Base-by-base conservation (phyloP, 2,888 invertebrate genomes). In the Aphelenchoides bicaudatus region DNA sequence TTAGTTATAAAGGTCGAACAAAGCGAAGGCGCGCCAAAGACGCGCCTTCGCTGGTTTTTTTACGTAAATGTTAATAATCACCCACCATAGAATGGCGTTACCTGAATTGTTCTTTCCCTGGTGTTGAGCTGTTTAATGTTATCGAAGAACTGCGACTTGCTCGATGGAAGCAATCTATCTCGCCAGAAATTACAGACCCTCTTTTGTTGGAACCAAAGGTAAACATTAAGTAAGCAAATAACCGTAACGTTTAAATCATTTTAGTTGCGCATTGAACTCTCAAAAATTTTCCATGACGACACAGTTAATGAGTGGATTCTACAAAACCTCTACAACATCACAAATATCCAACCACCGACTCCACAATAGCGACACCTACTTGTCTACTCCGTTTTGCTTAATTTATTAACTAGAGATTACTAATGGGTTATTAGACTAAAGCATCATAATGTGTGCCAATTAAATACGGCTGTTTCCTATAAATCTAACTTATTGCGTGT, bases 81-180 rank as follows among this genome's bases (percentile, higher is more conserved):
- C 21, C 52, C 52, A 13, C 38, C 52, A 30, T 13, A 21, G 52
- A 51, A 28, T 51, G 52, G 52, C 16, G 37, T 19, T 51, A 38
- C 4, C 25, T 51, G 10, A 19, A 51, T 6, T 51, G 52, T 23
- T 10, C 19, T 19, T 51, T 51, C 38, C 52, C 52, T 1, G 52
- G 52, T 16, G 37, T 34, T 10, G 37, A 38, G 10, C 10, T 51
- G 3, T 51, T 38, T 29, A 13, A 28, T 13, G 25, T 51, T 10
- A 34, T 51, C 1, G 52, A 51, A 25, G 43, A 43, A 10, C 37
- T 51, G 10, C 31, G 52, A 30, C 25, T 51, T 13, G 37, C 39
- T 8, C 21, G 19, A 30, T 51, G 52, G 52, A 51, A 51, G 25
- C 21, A 16, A 23, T 37, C 52, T 8, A 16, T 51, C 2, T 25